Evolutionary conservation across 2,797 vertebrate species (phyloP).

Genomic region (Sebastes alutus): DNA sequence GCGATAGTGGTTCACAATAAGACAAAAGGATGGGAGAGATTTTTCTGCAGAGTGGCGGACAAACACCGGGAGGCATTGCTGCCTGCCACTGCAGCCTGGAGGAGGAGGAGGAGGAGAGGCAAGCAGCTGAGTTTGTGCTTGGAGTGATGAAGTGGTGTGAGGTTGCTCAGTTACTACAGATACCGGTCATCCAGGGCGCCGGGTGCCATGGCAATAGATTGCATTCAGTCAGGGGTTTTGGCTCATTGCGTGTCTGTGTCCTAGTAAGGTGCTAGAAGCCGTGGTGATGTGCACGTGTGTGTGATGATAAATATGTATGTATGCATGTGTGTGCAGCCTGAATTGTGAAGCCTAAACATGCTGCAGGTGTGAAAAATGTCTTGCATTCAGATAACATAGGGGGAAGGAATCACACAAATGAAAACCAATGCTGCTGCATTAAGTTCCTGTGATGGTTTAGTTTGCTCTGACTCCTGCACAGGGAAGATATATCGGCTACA

Average conservation of each 20-base stretch:
- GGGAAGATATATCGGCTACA: constrained; percentile 22
- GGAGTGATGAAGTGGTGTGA: constrained; percentile 58
- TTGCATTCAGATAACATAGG: constrained; percentile 29
- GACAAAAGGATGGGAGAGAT: constrained; percentile 68
- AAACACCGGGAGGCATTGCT: constrained; percentile 53
- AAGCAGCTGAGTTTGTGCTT: constrained; percentile 63
- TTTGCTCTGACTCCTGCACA: constrained; percentile 35
- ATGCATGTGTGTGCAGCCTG: constrained; percentile 6
- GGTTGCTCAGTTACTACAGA: constrained; percentile 67
- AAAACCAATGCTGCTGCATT: constrained; percentile 26
- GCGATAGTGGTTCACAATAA: constrained; percentile 42
- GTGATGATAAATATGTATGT: constrained; percentile 4
- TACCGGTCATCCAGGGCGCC: constrained; percentile 53
- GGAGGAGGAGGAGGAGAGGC: constrained; percentile 52
- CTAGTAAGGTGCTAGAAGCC: constrained; percentile 40
- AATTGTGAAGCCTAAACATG: constrained; percentile 25
- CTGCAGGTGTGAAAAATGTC: constrained; percentile 43
- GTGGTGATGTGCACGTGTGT: constrained; percentile 30
- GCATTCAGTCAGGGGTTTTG: constrained; percentile 38
- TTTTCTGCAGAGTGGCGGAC: constrained; percentile 37
- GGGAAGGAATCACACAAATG: constrained; percentile 14
- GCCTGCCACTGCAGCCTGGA: constrained; percentile 61
- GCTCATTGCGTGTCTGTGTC: constrained; percentile 41
- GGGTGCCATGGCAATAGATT: constrained; percentile 64
- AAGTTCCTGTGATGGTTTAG: constrained; percentile 31